These are phyloP conservation scores for Hyles euphorbiae DNA, from an alignment of 1,140 invertebrate genomes.

Conservation along the genomic window DNA sequence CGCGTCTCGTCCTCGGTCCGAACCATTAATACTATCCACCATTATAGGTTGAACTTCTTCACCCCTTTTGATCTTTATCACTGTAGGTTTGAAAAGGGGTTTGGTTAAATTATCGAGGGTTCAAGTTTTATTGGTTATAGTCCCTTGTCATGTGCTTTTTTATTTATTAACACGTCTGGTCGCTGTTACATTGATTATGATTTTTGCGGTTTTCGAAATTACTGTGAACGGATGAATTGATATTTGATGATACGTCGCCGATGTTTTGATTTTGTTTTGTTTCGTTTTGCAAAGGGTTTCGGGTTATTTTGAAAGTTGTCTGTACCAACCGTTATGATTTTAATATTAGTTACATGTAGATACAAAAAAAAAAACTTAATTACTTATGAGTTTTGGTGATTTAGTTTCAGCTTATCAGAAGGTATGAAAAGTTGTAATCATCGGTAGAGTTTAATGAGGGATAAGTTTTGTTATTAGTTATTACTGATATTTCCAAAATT, in stretches of 20 bases:
- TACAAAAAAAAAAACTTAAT: too few relatives aligned
- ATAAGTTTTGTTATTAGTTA: too few relatives aligned
- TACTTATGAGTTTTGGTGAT: too few relatives aligned
- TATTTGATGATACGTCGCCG: constrained; percentile 38
- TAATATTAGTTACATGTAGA: neutral
- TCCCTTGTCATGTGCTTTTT: constrained; percentile 52
- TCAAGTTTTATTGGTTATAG: constrained; percentile 36
- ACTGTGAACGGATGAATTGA: constrained; percentile 44
- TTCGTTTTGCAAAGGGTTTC: neutral
- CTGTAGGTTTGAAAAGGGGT: constrained; percentile 1
- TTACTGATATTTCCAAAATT: too few relatives aligned
- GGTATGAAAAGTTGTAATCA: too few relatives aligned
- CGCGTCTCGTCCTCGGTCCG: constrained; percentile 47
- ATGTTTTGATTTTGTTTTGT: constrained; percentile 10
- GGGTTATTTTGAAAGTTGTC: neutral
- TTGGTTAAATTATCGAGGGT: constrained; percentile 21
- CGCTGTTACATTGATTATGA: constrained; percentile 62
- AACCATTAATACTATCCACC: constrained; percentile 59
- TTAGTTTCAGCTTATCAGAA: too few relatives aligned
- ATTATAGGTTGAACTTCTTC: constrained; percentile 32
- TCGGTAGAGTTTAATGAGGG: too few relatives aligned
- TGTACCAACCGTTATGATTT: neutral
- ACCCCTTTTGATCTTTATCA: constrained; percentile 8
- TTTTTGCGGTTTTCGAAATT: constrained; percentile 53
- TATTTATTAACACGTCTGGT: constrained; percentile 59